Evolutionary conservation across 2,888 invertebrate genomes (phyloP).

Genomic region (Idaea dimidiata): DNA sequence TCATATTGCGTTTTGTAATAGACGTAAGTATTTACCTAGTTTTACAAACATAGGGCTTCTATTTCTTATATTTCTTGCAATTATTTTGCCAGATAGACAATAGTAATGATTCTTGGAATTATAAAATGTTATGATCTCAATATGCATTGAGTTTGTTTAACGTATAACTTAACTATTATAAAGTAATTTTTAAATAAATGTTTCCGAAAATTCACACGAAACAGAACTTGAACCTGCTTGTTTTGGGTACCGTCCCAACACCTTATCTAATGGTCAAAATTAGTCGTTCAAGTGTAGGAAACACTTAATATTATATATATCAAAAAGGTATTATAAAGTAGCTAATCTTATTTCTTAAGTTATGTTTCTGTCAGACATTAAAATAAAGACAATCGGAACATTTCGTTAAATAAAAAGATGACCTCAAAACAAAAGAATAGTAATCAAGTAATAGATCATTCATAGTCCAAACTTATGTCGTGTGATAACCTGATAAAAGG

Average conservation of each 20-base stretch:
- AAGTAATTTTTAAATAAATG: neutral
- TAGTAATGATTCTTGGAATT: neutral
- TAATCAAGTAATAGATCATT: conserved; percentile 3
- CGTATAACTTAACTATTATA: neutral
- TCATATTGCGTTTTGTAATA: too few species aligned
- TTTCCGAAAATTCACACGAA: too few species aligned
- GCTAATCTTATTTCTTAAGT: too few species aligned
- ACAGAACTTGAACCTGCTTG: too few species aligned
- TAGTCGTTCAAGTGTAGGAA: too few species aligned
- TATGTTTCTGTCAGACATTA: neutral
- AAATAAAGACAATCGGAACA: neutral
- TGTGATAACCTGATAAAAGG: conserved; percentile 36
- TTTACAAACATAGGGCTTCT: too few species aligned
- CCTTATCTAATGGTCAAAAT: too few species aligned
- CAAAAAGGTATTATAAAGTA: too few species aligned
- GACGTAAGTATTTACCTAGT: too few species aligned
- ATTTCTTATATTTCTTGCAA: too few species aligned
- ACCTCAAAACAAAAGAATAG: neutral
- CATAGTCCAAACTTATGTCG: conserved; percentile 4
- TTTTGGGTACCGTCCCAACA: too few species aligned
- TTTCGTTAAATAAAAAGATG: neutral
- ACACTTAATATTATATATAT: too few species aligned
- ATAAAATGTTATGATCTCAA: neutral
- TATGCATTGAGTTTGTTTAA: neutral
- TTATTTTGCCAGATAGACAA: neutral